Conservation (phyloP, 1,140 invertebrate genomes). For the Drosophila ironensis region DNA sequence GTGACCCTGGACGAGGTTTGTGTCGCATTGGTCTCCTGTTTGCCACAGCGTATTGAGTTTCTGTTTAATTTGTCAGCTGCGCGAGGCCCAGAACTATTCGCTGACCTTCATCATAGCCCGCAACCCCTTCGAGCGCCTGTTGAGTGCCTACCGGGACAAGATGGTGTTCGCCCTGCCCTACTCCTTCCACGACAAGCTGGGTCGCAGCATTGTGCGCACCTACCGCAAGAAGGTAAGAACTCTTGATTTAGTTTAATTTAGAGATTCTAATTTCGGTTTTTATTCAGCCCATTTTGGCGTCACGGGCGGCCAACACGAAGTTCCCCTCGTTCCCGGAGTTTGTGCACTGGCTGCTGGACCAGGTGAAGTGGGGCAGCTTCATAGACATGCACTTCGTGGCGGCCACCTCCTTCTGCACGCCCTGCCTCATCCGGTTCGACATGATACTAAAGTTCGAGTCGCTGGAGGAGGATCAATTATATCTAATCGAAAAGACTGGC, state of each 20-base stretch:
- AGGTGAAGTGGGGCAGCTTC: conserved; percentile 84
- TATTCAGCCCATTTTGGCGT: conserved; percentile 37
- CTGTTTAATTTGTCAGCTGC: conserved; percentile 50
- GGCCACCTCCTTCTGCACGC: conserved; percentile 92
- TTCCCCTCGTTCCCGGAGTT: conserved; percentile 91
- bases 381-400: conserved; percentile 97
- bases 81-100: conserved; percentile 84
- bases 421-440: conserved; percentile 93
- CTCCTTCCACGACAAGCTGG: conserved; percentile 90
- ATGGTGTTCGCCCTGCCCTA: conserved; percentile 90
- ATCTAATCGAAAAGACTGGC: conserved; percentile 89
- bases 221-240: conserved; percentile 85
- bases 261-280: neutral
- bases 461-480: conserved; percentile 92
- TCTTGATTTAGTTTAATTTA: neutral
- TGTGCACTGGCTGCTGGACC: conserved; percentile 88
- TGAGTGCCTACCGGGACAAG: conserved; percentile 95
- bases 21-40: too few species aligned
- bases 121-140: conserved; percentile 93
- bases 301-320: conserved; percentile 81
- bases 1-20: conserved; percentile 85
- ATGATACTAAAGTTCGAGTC: conserved; percentile 95
- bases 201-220: conserved; percentile 88
- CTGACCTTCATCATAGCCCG: conserved; percentile 93
- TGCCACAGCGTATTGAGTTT: neutral